These are phyloP conservation scores for Rhaphigaster nebulosa DNA, from an alignment of 2,888 invertebrate genomes.

Conservation along the genomic window DNA sequence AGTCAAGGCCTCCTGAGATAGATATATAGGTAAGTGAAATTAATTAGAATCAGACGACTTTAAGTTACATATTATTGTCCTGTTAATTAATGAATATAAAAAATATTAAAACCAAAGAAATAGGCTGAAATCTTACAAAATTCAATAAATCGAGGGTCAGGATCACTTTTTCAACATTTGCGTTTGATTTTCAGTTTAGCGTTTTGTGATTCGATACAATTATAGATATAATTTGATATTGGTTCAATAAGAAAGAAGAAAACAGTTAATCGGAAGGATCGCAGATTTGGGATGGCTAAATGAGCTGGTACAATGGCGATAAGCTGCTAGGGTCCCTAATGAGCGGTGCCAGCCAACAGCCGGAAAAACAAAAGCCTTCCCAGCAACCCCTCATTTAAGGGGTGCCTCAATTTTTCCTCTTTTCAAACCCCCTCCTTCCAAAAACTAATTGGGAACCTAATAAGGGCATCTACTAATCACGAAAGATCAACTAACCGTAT, in stretches of 20 bases:
- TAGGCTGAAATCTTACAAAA: no score
- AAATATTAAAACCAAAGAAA: no score
- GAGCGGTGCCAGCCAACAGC: background rate
- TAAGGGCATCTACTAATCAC: background rate
- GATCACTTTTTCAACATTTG: no score
- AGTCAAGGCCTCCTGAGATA: no score
- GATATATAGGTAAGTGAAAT: no score
- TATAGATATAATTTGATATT: background rate
- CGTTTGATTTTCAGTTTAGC: no score
- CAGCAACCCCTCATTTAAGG: constrained; percentile 8
- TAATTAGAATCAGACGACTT: no score
- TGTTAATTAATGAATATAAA: no score
- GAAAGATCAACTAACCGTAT: background rate
- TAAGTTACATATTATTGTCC: no score
- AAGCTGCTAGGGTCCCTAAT: background rate
- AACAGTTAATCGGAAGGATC: background rate
- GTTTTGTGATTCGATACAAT: background rate
- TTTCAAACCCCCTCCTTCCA: background rate
- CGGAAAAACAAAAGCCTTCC: background rate
- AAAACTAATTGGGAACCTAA: constrained; percentile 7
- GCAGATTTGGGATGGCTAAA: background rate
- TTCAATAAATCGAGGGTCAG: no score
- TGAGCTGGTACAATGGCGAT: constrained; percentile 14
- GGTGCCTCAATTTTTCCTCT: background rate
- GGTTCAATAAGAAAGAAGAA: background rate